Evolutionary conservation across 2,888 invertebrate species (phyloP).

Genomic region (Seladonia tumulorum): DNA sequence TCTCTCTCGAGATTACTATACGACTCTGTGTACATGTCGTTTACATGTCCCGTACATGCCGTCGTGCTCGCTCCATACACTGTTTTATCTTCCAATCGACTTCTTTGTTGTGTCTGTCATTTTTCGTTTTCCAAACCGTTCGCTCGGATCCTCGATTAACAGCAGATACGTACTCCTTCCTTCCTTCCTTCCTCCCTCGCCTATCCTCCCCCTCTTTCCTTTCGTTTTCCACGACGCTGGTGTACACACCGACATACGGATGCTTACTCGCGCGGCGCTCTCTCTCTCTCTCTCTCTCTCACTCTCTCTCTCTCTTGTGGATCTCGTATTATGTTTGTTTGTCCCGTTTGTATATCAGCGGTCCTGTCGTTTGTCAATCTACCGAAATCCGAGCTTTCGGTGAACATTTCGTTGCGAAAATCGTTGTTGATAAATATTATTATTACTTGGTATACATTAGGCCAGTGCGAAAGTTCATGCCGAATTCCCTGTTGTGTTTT

Average conservation of each 20-base stretch:
- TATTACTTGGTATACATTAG: neutral
- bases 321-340: slow-evolving; percentile 26
- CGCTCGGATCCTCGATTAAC: slow-evolving; percentile 25
- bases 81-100: slow-evolving; percentile 45
- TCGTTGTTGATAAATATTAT: neutral
- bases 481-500: neutral
- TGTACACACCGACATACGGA: slow-evolving; percentile 5
- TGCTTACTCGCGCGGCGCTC: slow-evolving; percentile 31
- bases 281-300: neutral
- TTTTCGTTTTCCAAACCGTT: slow-evolving; percentile 37
- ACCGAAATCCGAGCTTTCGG: neutral
- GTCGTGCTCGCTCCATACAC: slow-evolving; percentile 37
- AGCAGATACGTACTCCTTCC: neutral
- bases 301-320: neutral
- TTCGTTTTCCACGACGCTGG: neutral
- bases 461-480: neutral
- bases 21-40: neutral
- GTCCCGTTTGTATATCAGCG: slow-evolving; percentile 14
- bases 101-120: slow-evolving; percentile 64
- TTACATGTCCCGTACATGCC: neutral
- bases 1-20: neutral
- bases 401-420: neutral
- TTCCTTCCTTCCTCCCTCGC: neutral
- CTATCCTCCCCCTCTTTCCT: neutral
- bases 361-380: neutral